Evolutionary conservation across 2,888 invertebrate species (phyloP), one percentile per base, ranked within the genome.

Genomic region (Aphidoletes aphidimyza): DNA sequence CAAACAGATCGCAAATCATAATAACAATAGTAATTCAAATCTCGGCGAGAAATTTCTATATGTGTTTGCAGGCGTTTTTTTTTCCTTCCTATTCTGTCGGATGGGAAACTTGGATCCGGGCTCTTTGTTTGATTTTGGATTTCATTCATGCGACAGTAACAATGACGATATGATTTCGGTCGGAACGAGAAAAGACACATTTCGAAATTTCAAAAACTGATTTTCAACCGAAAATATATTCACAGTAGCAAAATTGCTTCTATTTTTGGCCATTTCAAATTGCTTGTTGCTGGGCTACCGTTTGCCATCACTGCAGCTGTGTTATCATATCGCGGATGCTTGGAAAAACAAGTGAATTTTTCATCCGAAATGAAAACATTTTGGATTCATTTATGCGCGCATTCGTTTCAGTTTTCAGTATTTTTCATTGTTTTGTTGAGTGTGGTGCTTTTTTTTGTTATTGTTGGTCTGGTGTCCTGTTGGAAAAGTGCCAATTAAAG

Each of bases 291-390:
- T 30, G 34, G 2, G 30, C 69, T 34, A 2, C 2, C 30, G 69
- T 69, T 30, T 30, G 69, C 34, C 69, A 17, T 81, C 36, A 81
- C 17, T 78, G 14, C 78, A 78, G 81, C 81, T 81, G 81, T 81
- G 81, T 81, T 37, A 36, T 81, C 81, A 37, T 37, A 34, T 17
- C n/a, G 19, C 78, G 17, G 78, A 34, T 78, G 54, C 54, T 54
- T 54, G n/a, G 5, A n/a, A 36, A 81, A 37, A 81, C 37, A n/a
- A 81, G 37, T 37, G 81, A n/a, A 81, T 81, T 36, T 81, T 37
- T 22, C 39, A 81, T 81, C 81, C 81, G 22, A 81, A 81, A 81
- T 81, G 81, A 81, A 81, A 81, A 81, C 37, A 81, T 69, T 69
- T 69, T 34, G 34, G 69, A 69, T 34, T 14, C 36, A 34, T 81